Base-by-base conservation (phyloP, 1,140 invertebrate genomes). In the Diachasmimorpha longicaudata region DNA sequence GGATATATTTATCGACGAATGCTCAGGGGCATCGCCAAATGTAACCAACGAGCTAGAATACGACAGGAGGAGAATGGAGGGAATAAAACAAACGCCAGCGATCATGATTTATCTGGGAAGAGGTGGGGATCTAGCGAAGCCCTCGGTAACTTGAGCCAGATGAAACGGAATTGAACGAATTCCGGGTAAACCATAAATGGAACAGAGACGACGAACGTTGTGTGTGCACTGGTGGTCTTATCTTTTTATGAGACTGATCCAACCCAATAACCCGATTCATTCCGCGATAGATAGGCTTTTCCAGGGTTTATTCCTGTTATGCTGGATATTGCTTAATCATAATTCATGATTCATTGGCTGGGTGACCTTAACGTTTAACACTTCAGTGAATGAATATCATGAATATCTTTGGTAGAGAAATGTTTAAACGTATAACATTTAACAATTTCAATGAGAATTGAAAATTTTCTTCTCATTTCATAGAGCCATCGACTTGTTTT, bases 111-210 rank as follows among this genome's bases (percentile, higher is more conserved):
- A 74, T 67, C 70, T 9, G 8, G 39, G 23, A 71, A 6, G 31
- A 21, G 55, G 19, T 55, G 14, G 44, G 58, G 67, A 67, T 77
- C 72, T 68, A 44, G 39, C 25, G 42, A 31, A 23, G 19, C 67
- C 42, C 55, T 66, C 68, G 39, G 70, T 77, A 70, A 74, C 70
- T 46, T 70, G 68, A 74, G 74, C 74, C 74, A 78, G 74, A 78
- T 76, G 74, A 70, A 78, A 78, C 74, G 71, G 68, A 78, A 78
- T 78, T 78, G 77, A 75, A 78, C 74, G 52, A 76, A 78, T 76
- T 78, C 71, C 77, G 68, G 44, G 63, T 63, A 71, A 16, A 69
- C 58, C 68, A 76, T 76, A 78, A 78, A 78, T 52, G 70, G 10
- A 16, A 52, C 10, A 11, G 21, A 73, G 44, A 52, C 55, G 66